Conservation (phyloP, 2,113 vertebrate species). For the Centrocercus urophasianus region DNA sequence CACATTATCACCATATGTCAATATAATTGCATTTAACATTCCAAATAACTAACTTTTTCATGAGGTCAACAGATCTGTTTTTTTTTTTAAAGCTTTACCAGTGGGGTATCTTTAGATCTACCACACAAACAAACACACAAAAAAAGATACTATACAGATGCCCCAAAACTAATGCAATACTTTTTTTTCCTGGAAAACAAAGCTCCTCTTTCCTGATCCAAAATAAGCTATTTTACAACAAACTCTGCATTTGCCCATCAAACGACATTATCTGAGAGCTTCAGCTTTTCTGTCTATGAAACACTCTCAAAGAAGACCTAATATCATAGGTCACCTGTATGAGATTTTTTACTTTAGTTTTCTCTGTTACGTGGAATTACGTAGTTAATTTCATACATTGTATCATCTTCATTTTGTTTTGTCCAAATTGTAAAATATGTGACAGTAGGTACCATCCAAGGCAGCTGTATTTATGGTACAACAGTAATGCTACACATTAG, state of each 20-base stretch:
- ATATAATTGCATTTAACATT: constrained; percentile 86
- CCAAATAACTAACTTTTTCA: constrained; percentile 78
- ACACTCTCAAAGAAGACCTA: neutral
- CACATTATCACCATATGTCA: constrained; percentile 86
- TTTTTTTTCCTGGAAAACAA: neutral
- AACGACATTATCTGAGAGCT: neutral
- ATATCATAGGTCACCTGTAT: neutral
- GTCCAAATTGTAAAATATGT: neutral
- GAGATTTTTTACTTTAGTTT: neutral
- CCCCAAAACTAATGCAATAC: neutral
- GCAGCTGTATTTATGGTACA: neutral
- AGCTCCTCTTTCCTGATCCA: neutral
- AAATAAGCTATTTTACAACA: neutral
- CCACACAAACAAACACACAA: neutral
- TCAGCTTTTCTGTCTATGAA: neutral
- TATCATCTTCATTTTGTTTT: neutral
- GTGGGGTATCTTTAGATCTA: constrained; percentile 11
- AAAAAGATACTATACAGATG: neutral
- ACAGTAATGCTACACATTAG: neutral
- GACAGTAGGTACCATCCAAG: neutral
- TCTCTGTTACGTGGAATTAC: neutral
- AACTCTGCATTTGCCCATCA: neutral
- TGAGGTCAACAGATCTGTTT: constrained; percentile 52
- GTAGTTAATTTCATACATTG: neutral
- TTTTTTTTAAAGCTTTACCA: constrained; percentile 55